A percentile compares a stretch with the other conserved stretches of the same genome.
Conservation (phyloP, 2,113 vertebrate species). For the Apteryx owenii region DNA sequence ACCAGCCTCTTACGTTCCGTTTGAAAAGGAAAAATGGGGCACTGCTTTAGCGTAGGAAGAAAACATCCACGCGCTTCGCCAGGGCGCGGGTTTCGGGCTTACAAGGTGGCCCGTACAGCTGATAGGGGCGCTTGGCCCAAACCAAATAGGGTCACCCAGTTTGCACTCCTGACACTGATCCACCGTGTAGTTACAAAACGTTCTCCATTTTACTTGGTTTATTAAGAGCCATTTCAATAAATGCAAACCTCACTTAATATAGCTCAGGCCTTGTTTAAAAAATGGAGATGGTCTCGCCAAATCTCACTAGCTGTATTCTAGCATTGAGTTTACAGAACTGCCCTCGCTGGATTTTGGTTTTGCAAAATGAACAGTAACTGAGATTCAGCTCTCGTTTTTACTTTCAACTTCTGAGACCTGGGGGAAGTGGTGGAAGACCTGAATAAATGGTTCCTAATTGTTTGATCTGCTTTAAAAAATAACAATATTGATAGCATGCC, state of each 20-base stretch:
- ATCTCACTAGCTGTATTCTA: background rate
- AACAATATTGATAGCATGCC: background rate
- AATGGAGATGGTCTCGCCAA: background rate
- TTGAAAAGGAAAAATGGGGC: background rate
- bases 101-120: background rate
- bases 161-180: background rate
- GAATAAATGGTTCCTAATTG: background rate
- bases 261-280: background rate
- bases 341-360: background rate
- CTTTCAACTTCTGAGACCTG: background rate
- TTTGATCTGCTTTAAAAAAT: slow-evolving; percentile 3
- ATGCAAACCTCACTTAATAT: background rate
- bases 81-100: background rate
- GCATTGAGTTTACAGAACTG: background rate
- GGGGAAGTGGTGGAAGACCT: background rate
- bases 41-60: background rate
- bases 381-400: background rate
- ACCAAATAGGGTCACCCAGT: background rate
- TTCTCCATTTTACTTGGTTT: background rate
- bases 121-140: background rate
- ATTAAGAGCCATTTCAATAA: background rate
- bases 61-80: background rate
- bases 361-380: background rate
- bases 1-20: rapidly evolving
- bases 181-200: background rate